phyloP scores from a whole-genome alignment of 2,888 invertebrate species.

The Artemia sinica region DNA sequence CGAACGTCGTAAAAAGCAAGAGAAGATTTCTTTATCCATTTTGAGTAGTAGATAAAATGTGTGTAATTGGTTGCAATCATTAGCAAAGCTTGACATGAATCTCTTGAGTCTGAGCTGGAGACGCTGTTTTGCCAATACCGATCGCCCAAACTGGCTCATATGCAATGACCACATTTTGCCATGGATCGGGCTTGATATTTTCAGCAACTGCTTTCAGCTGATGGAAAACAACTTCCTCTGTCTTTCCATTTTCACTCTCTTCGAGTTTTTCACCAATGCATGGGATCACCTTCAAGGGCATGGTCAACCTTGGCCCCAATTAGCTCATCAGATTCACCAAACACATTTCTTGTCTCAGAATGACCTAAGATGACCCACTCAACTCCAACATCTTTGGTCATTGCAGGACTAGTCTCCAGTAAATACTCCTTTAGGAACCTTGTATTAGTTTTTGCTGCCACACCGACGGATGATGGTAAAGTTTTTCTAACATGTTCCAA shows the following conservation, averaged over 20 bases:
- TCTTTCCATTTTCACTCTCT: constrained; percentile 81
- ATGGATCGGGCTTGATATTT: constrained; percentile 48
- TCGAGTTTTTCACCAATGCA: constrained; percentile 93
- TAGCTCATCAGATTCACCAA: constrained; percentile 28
- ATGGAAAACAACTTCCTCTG: constrained; percentile 69
- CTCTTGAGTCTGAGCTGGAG: constrained; percentile 86
- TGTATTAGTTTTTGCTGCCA: too few relatives aligned
- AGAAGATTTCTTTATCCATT: too few relatives aligned
- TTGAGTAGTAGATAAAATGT: too few relatives aligned
- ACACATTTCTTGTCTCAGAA: too few relatives aligned
- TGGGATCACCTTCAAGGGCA: constrained; percentile 51
- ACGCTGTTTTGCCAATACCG: constrained; percentile 95
- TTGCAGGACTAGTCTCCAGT: too few relatives aligned
- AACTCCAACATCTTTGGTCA: too few relatives aligned
- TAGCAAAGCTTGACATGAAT: constrained; percentile 73
- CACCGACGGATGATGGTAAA: too few relatives aligned
- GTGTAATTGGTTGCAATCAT: too few relatives aligned
- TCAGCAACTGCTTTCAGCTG: constrained; percentile 39
- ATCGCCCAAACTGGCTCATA: constrained; percentile 99
- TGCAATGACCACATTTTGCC: constrained; percentile 81
- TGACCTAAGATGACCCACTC: too few relatives aligned
- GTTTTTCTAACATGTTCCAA: too few relatives aligned
- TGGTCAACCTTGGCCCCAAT: constrained; percentile 35
- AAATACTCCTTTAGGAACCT: too few relatives aligned
- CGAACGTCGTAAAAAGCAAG: too few relatives aligned